Conservation (phyloP, 2,113 vertebrate genomes). For the Dunckerocampus dactyliophorus region DNA sequence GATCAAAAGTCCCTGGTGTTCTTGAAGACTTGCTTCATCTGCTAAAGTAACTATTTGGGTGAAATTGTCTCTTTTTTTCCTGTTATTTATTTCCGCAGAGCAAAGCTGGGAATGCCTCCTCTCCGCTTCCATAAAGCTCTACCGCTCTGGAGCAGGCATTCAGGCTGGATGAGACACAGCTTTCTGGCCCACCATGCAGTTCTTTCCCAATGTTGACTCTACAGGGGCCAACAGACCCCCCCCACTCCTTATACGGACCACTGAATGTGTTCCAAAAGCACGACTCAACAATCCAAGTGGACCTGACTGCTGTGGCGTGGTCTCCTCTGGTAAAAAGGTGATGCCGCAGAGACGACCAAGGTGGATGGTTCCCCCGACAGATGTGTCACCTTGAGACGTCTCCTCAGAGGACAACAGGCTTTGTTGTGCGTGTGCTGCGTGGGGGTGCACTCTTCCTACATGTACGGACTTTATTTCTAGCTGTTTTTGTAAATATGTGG, state of each 20-base stretch:
- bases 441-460: slow-evolving; percentile 13
- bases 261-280: slow-evolving; percentile 47
- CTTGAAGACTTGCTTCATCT: too few relatives aligned
- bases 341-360: slow-evolving; percentile 19
- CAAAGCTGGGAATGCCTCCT: slow-evolving; percentile 30
- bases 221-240: neutral
- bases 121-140: slow-evolving; percentile 32
- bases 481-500: slow-evolving; percentile 52
- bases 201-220: slow-evolving; percentile 32
- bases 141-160: slow-evolving; percentile 43
- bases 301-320: slow-evolving; percentile 17
- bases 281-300: slow-evolving; percentile 45
- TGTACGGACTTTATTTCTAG: slow-evolving; percentile 52
- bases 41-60: too few relatives aligned
- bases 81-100: slow-evolving; percentile 29
- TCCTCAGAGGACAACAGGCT: slow-evolving; percentile 10
- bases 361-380: slow-evolving; percentile 12
- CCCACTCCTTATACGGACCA: slow-evolving; percentile 1
- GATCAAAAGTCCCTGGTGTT: too few relatives aligned
- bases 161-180: slow-evolving; percentile 43
- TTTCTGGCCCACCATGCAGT: slow-evolving; percentile 42
- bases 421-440: slow-evolving; percentile 71
- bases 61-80: neutral
- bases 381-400: neutral
- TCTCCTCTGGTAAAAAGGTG: slow-evolving; percentile 45